Percentiles rank a stretch among this genome's conserved stretches.
These are phyloP conservation scores for Amphilophus citrinellus DNA, from an alignment of 2,113 vertebrate species.

Conservation along the genomic window DNA sequence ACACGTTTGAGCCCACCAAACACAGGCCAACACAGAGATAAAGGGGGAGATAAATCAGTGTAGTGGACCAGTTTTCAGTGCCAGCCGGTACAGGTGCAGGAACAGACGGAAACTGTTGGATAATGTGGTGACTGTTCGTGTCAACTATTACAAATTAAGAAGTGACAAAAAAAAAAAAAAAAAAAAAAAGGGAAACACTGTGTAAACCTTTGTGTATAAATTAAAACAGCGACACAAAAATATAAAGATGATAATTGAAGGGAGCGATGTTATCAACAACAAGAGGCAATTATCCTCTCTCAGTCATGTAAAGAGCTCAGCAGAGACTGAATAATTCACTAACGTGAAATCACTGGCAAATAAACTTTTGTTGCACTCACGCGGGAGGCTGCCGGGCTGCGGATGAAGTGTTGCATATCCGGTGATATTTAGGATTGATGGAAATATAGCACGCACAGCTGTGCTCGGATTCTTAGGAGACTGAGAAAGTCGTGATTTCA, in stretches of 20 bases:
- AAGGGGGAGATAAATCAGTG: slow-evolving; percentile 45
- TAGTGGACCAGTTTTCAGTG: neutral
- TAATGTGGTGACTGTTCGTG: neutral
- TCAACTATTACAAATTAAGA: neutral
- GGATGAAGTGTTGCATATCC: neutral
- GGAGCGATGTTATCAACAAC: neutral
- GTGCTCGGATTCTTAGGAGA: neutral
- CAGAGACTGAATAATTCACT: slow-evolving; percentile 19
- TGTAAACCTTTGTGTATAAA: neutral
- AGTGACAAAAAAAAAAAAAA: neutral
- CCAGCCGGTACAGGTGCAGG: neutral
- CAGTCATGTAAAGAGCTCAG: neutral
- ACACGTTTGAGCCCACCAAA: slow-evolving; percentile 44
- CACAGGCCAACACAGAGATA: slow-evolving; percentile 29
- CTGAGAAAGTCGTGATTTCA: neutral
- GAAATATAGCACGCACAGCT: neutral
- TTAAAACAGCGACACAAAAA: neutral
- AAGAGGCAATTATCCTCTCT: neutral
- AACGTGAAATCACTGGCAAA: slow-evolving; percentile 3
- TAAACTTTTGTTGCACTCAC: neutral
- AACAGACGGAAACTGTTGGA: neutral
- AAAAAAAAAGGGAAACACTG: neutral
- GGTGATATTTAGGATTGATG: neutral
- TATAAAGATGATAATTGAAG: neutral
- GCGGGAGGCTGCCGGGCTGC: slow-evolving; percentile 19